Conservation (phyloP, 2,113 vertebrate species). For the Corythaeola cristata region DNA sequence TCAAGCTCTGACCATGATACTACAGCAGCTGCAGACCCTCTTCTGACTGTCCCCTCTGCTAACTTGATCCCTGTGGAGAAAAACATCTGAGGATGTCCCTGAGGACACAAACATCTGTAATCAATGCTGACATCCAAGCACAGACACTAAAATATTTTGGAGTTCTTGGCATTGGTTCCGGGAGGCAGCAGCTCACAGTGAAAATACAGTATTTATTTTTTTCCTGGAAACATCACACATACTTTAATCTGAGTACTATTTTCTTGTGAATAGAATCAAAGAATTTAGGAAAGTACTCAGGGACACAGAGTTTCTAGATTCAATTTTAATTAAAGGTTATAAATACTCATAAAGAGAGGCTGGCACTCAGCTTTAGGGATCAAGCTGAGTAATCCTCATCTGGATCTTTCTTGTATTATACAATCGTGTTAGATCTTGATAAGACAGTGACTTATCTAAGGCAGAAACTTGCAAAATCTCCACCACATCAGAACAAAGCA, state of each 20-base stretch:
- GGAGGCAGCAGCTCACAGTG: not conserved
- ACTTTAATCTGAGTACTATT: constrained; percentile 33
- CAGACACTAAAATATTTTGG: not conserved
- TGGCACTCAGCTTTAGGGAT: constrained; percentile 30
- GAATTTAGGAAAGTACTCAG: constrained; percentile 3
- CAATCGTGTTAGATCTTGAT: not conserved
- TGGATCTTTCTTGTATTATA: not conserved
- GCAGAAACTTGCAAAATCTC: constrained; percentile 12
- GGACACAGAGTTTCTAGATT: constrained; percentile 14
- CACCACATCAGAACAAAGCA: not conserved
- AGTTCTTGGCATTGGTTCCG: constrained; percentile 1
- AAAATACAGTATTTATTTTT: not conserved
- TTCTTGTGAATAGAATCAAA: constrained; percentile 41
- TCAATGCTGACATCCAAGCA: not conserved
- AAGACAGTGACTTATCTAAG: not conserved
- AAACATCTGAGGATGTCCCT: too few species aligned
- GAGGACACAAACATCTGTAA: not conserved
- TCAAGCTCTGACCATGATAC: not conserved
- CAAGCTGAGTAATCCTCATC: constrained; percentile 39
- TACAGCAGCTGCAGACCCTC: not conserved
- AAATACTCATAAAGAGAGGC: constrained; percentile 32
- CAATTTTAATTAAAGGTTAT: constrained; percentile 1
- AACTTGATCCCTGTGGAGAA: not conserved
- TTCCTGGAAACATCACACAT: not conserved
- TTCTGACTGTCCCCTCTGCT: not conserved